phyloP scores from a whole-genome alignment of 2,888 invertebrate genomes.

The Drosophila conformis region DNA sequence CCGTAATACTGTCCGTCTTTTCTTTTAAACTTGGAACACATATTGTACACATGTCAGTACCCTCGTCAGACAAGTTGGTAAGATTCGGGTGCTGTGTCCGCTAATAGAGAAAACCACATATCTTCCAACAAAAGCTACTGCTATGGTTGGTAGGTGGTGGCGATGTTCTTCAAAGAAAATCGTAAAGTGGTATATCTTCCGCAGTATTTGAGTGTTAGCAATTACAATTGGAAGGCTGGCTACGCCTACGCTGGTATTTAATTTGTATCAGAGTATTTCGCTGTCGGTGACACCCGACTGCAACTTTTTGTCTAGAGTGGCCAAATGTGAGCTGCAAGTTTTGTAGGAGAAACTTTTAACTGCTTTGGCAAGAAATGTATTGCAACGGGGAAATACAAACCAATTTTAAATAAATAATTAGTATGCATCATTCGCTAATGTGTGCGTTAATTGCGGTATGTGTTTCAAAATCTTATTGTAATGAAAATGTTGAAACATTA shows the following conservation, averaged over 20 bases:
- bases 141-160: neutral
- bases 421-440: neutral
- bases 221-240: neutral
- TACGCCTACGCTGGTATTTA: neutral
- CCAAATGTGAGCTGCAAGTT: conserved; percentile 21
- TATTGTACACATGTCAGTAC: neutral
- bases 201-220: neutral
- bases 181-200: neutral
- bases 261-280: neutral
- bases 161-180: neutral
- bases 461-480: conserved; percentile 18
- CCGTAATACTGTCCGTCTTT: neutral
- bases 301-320: neutral
- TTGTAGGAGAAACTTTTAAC: conserved; percentile 18
- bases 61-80: neutral
- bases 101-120: neutral
- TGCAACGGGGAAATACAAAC: conserved; percentile 13
- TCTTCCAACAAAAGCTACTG: neutral
- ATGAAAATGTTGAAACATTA: conserved; percentile 16
- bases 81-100: neutral
- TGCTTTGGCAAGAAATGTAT: conserved; percentile 33
- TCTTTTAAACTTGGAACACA: neutral
- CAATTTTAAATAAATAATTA: conserved; percentile 2
- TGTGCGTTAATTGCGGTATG: conserved; percentile 32
- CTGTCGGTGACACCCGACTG: conserved; percentile 1